These are phyloP conservation scores for Avahi laniger DNA, from an alignment of 2,797 vertebrate genomes.

Conservation along the genomic window DNA sequence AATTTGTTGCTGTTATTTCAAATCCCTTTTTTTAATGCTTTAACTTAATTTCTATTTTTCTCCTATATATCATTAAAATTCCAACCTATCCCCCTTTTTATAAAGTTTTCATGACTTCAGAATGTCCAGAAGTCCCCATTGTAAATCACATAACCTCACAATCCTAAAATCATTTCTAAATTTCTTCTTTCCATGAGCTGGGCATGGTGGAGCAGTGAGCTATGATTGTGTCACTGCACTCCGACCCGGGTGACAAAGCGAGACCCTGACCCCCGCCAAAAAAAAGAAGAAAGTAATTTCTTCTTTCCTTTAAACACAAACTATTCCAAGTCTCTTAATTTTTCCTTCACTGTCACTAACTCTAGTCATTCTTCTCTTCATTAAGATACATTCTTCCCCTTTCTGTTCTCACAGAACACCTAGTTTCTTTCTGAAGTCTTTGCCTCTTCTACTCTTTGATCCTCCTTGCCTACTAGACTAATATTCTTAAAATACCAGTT, in stretches of 20 bases:
- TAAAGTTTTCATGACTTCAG: not conserved
- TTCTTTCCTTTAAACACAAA: not conserved
- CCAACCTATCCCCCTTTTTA: not conserved
- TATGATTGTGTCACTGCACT: too few species aligned
- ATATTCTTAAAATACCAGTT: not conserved
- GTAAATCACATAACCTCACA: not conserved
- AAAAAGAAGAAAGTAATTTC: too few species aligned
- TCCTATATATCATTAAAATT: not conserved
- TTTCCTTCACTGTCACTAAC: not conserved
- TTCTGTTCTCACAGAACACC: not conserved
- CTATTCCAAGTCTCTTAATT: not conserved
- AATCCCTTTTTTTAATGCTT: not conserved
- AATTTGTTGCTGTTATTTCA: not conserved
- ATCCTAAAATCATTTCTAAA: not conserved
- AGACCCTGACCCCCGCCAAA: too few species aligned
- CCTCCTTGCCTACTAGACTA: not conserved
- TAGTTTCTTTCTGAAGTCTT: not conserved
- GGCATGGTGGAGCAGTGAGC: too few species aligned
- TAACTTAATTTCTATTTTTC: slow-evolving; percentile 37
- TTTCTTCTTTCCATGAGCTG: not conserved
- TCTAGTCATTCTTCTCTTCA: not conserved
- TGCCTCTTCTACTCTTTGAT: not conserved
- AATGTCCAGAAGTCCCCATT: not conserved
- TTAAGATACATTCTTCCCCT: not conserved
- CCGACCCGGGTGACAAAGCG: too few species aligned